phyloP scores from a whole-genome alignment of 2,888 invertebrate genomes.

The Parnassius mnemosyne region DNA sequence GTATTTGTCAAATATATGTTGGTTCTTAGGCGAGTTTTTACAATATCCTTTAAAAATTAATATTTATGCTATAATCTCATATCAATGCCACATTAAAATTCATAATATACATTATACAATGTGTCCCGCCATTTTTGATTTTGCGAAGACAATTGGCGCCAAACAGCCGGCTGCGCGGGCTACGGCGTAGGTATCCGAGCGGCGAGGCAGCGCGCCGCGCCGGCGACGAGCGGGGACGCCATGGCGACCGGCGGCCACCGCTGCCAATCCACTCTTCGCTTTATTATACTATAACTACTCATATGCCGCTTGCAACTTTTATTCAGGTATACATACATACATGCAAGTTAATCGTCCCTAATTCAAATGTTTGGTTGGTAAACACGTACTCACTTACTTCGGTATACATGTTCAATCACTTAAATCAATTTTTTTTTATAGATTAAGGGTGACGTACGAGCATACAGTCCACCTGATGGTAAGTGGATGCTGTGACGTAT shows the following conservation, averaged over 20 bases:
- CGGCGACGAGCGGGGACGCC: conserved; percentile 45
- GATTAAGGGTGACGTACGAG: too few species aligned
- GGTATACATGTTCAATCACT: background rate
- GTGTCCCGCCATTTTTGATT: conserved; percentile 19
- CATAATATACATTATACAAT: conserved; percentile 9
- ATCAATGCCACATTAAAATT: conserved; percentile 1
- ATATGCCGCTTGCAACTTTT: conserved; percentile 24
- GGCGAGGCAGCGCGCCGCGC: conserved; percentile 35
- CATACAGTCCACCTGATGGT: too few species aligned
- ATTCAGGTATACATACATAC: conserved; percentile 16
- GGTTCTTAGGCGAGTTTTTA: too few species aligned
- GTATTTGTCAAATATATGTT: too few species aligned
- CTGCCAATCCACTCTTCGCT: conserved; percentile 16
- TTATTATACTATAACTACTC: conserved; percentile 24
- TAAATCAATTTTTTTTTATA: too few species aligned
- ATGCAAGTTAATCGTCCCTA: background rate
- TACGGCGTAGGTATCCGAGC: conserved; percentile 30
- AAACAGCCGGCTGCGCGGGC: conserved; percentile 39
- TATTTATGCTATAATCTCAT: background rate
- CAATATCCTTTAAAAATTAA: too few species aligned
- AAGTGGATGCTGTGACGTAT: too few species aligned
- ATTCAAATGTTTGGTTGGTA: background rate
- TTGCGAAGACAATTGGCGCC: conserved; percentile 16
- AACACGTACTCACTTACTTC: background rate
- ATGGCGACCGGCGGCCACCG: conserved; percentile 17